phyloP scores from a whole-genome alignment of 1,140 invertebrate species.

The Tribolium castaneum region DNA sequence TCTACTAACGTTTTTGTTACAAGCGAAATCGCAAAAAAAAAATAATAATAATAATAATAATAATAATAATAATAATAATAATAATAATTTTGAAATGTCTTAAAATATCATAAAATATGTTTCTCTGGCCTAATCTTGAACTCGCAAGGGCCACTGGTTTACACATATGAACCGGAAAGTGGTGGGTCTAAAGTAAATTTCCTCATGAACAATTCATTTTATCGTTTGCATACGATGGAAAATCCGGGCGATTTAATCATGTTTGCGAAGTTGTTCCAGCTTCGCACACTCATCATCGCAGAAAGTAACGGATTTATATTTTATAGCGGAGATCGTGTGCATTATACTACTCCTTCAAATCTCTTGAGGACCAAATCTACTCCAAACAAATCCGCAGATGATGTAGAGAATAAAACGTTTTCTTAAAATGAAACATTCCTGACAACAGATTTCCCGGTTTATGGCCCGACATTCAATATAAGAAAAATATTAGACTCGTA shows the following conservation, averaged over 20 bases:
- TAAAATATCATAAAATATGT: too few relatives aligned
- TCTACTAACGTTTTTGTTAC: too few relatives aligned
- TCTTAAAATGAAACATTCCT: conserved; percentile 13
- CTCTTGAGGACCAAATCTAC: not conserved
- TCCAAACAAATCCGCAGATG: conserved; percentile 9
- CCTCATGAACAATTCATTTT: not conserved
- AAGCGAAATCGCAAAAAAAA: too few relatives aligned
- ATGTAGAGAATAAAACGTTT: conserved; percentile 20
- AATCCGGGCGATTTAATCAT: not conserved
- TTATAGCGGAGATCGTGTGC: not conserved
- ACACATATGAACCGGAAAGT: not conserved
- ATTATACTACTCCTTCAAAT: conserved; percentile 7
- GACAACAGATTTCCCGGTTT: not conserved
- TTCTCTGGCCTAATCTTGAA: too few relatives aligned
- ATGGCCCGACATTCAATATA: not conserved
- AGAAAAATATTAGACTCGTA: not conserved
- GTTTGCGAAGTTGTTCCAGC: not conserved
- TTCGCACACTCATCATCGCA: not conserved
- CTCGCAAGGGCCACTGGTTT: not conserved
- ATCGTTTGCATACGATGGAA: not conserved
- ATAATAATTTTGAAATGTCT: too few relatives aligned
- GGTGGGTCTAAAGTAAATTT: not conserved
- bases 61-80: too few relatives aligned
- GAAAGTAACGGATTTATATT: conserved; percentile 6
- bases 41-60: too few relatives aligned